phyloP scores from a whole-genome alignment of 2,797 vertebrate species.

The Threskiornis aethiopicus region DNA sequence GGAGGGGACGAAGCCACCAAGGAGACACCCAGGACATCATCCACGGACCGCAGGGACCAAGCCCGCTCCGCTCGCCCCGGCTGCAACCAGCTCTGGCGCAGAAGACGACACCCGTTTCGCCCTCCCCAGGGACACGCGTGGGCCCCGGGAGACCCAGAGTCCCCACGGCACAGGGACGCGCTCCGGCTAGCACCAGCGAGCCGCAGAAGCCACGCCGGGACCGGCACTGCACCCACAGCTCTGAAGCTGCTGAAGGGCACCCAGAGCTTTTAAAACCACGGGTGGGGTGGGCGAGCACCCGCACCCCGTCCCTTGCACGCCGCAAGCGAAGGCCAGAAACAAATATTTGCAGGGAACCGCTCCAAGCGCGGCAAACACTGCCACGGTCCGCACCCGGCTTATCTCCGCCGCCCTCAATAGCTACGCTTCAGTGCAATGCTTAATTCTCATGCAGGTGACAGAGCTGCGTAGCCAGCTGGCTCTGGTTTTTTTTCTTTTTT shows the following conservation, averaged over 20 bases:
- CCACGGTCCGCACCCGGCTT: accelerated
- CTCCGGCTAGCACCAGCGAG: accelerated
- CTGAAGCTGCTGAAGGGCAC: neutral
- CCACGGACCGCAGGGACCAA: neutral
- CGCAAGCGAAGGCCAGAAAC: accelerated
- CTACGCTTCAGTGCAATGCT: neutral
- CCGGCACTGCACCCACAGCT: neutral
- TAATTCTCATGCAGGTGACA: neutral
- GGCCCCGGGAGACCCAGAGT: neutral
- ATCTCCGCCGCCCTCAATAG: accelerated
- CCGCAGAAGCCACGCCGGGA: neutral
- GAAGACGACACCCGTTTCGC: neutral
- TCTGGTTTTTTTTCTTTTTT: neutral
- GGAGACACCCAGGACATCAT: neutral
- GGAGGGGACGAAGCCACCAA: neutral
- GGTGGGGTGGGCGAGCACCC: neutral
- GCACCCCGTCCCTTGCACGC: accelerated
- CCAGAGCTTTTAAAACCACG: accelerated
- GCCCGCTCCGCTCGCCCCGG: accelerated
- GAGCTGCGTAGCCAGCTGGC: neutral
- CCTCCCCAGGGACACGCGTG: neutral
- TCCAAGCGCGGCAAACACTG: neutral
- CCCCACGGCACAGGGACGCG: accelerated
- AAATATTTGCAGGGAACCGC: neutral
- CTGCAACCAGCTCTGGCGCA: accelerated